Conservation (phyloP, 2,113 vertebrate species). For the Myrmecophaga tridactyla region DNA sequence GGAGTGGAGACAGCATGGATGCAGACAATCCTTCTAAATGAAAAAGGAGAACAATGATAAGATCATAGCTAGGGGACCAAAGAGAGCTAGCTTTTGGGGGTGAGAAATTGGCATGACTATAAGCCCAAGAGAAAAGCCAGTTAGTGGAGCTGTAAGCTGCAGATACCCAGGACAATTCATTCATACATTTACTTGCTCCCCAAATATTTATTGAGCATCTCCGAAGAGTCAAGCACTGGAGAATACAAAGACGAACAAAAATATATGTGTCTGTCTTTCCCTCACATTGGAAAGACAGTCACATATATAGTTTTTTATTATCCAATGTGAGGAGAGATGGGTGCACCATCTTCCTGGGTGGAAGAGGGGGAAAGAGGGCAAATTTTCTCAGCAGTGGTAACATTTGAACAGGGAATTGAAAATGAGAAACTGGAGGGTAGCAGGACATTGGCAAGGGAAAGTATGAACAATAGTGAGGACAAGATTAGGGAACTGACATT, state of each 20-base stretch:
- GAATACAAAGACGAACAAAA: not conserved
- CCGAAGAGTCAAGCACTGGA: not conserved
- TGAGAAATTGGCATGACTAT: not conserved
- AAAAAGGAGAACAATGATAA: not conserved
- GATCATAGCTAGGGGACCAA: not conserved
- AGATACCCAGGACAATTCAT: not conserved
- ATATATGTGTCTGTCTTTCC: not conserved
- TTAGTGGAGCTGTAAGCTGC: not conserved
- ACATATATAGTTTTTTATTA: not conserved
- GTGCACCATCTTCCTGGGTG: not conserved
- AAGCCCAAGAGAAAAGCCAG: not conserved
- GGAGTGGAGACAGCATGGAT: not conserved
- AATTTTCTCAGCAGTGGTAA: not conserved
- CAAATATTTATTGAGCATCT: not conserved
- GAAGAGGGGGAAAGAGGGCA: not conserved
- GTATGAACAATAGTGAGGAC: not conserved
- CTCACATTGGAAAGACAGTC: not conserved
- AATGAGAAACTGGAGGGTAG: not conserved
- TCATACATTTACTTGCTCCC: not conserved
- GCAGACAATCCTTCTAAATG: not conserved
- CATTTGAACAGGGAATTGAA: not conserved
- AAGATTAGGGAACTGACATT: not conserved
- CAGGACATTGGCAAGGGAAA: not conserved
- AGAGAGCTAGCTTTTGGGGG: not conserved
- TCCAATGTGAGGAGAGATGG: not conserved